Conservation (phyloP, 1,140 invertebrate species). For the Cotesia glomerata region DNA sequence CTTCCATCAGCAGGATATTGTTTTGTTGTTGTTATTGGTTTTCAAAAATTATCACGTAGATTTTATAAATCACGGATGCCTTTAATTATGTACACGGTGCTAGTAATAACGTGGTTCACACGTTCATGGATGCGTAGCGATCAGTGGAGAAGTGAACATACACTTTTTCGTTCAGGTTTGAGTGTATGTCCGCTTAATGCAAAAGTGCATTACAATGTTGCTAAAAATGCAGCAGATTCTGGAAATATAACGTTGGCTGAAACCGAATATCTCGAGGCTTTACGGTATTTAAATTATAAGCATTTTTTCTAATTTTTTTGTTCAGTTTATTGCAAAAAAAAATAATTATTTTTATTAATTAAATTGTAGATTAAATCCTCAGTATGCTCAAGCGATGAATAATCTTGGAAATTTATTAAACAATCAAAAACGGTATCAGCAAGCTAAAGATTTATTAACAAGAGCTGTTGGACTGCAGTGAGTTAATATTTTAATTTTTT, state of each 20-base stretch:
- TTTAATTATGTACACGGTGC: slow-evolving; percentile 49
- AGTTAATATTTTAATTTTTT: slow-evolving; percentile 27
- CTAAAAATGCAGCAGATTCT: slow-evolving; percentile 82
- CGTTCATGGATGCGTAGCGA: slow-evolving; percentile 74
- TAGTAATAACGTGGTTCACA: slow-evolving; percentile 67
- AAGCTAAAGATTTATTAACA: slow-evolving; percentile 79
- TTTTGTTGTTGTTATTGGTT: slow-evolving; percentile 74
- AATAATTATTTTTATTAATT: slow-evolving; percentile 10
- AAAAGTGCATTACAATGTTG: slow-evolving; percentile 97
- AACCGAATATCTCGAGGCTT: slow-evolving; percentile 78
- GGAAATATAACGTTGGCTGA: slow-evolving; percentile 74
- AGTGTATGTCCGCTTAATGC: slow-evolving; percentile 86
- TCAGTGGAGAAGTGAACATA: slow-evolving; percentile 81
- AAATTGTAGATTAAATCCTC: slow-evolving; percentile 75
- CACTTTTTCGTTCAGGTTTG: slow-evolving; percentile 75
- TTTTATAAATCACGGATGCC: slow-evolving; percentile 44
- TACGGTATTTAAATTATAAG: slow-evolving; percentile 65
- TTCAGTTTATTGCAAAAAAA: slow-evolving; percentile 3
- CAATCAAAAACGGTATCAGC: slow-evolving; percentile 72
- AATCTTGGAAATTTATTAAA: slow-evolving; percentile 94
- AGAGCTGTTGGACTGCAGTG: slow-evolving; percentile 79
- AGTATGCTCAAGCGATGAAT: slow-evolving; percentile 96
- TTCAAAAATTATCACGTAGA: slow-evolving; percentile 55
- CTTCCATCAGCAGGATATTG: slow-evolving; percentile 88
- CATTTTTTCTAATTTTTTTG: slow-evolving; percentile 1